Percentiles rank a stretch among this genome's conserved stretches.
phyloP scores from a whole-genome alignment of 2,888 invertebrate genomes.

The Drosophila sordidapex region DNA sequence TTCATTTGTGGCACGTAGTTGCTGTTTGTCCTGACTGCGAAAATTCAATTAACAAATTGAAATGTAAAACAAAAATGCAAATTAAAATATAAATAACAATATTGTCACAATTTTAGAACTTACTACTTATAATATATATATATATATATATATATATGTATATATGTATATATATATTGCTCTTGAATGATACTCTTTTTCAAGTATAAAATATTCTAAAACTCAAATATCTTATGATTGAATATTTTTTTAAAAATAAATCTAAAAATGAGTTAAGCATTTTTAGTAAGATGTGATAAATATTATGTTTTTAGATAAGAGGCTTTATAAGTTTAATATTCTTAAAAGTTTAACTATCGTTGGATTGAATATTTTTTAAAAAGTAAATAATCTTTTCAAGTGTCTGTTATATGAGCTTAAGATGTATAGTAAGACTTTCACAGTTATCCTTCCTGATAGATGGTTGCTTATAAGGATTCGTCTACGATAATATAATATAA shows the following conservation, averaged over 20 bases:
- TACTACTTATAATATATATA: background rate
- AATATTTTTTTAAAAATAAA: background rate
- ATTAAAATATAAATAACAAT: background rate
- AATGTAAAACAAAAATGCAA: slow-evolving; percentile 6
- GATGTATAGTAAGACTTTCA: background rate
- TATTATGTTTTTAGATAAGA: too few relatives aligned
- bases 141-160: too few relatives aligned
- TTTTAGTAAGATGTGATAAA: background rate
- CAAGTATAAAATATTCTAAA: background rate
- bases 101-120: background rate
- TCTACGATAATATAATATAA: background rate
- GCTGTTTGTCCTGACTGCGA: slow-evolving; percentile 82
- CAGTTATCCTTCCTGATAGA: background rate
- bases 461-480: background rate
- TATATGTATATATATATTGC: too few relatives aligned
- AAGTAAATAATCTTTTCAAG: background rate
- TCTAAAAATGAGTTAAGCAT: background rate
- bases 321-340: background rate
- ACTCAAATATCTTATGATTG: background rate
- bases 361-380: background rate
- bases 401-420: background rate
- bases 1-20: slow-evolving; percentile 83
- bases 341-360: background rate
- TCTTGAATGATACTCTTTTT: background rate
- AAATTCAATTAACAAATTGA: slow-evolving; percentile 13